Percentiles rank a stretch among this genome's conserved stretches.
These are phyloP conservation scores for Drosophila rhopaloa DNA, from an alignment of 1,140 invertebrate species.

Conservation along the genomic window DNA sequence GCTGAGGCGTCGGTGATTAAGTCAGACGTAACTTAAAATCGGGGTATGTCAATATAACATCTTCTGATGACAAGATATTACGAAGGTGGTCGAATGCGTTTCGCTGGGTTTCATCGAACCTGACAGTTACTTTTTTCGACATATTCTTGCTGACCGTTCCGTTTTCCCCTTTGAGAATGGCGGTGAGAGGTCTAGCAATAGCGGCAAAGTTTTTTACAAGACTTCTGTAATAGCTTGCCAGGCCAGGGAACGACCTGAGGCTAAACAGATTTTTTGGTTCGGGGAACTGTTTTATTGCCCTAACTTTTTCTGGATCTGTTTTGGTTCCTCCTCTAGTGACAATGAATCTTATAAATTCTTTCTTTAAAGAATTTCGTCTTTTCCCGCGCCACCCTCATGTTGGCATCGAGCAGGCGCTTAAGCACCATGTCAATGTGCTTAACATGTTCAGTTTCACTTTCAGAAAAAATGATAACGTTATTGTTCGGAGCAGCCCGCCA, in stretches of 20 bases:
- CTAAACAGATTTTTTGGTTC: constrained; percentile 3
- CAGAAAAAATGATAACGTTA: constrained; percentile 21
- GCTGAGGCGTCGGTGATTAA: constrained; percentile 25
- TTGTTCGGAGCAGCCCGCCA: no score
- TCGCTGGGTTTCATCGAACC: constrained; percentile 10
- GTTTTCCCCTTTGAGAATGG: constrained; percentile 20
- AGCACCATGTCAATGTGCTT: constrained; percentile 15
- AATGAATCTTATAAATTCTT: constrained; percentile 19
- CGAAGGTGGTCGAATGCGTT: constrained; percentile 14
- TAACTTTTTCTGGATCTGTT: constrained; percentile 18
- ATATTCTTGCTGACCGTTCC: constrained; percentile 5
- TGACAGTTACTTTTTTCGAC: constrained; percentile 18
- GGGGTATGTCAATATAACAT: constrained; percentile 21
- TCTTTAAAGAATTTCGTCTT: constrained; percentile 1
- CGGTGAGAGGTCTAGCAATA: constrained; percentile 8
- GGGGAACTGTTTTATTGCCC: constrained; percentile 13
- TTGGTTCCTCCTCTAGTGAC: constrained; percentile 2
- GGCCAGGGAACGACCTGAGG: constrained; percentile 12
- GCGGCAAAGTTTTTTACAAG: constrained; percentile 14
- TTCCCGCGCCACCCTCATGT: no score
- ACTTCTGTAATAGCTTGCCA: constrained; percentile 21
- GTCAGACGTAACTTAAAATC: constrained; percentile 24
- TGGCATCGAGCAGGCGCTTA: constrained; percentile 11
- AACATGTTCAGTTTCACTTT: constrained; percentile 8
- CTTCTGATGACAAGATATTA: constrained; percentile 27